Base-by-base conservation (phyloP, 2,888 invertebrate species). In the Listrodromus nycthemerus region DNA sequence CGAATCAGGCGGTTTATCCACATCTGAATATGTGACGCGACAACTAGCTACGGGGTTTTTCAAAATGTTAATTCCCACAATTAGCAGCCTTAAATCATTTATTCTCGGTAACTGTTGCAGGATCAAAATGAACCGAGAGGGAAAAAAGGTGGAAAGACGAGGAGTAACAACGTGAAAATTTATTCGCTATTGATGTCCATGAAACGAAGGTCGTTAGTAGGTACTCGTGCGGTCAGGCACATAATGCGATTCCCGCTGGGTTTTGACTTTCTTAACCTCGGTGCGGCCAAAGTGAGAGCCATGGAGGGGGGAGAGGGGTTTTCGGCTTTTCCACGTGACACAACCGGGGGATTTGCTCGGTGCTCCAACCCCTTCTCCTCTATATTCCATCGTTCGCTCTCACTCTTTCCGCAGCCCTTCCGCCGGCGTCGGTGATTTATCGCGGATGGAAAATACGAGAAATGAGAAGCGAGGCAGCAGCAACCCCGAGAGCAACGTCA, bases 371-470 rank as follows among this genome's bases (percentile, higher is more conserved):
- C 86, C 85, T 88, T 90, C 88, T 88, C 52, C 76, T 48, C 80
- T 75, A 79, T 76, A 69, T 67, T 83, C 84, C 74, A 80, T 84
- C 80, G 80, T 84, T 85, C 82, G 82, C 81, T 85, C 85, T 86
- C 86, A 83, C 82, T 85, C 77, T 82, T 87, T 86, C 87, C 87
- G 85, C 86, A 83, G 89, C 89, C 90, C 90, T 90, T 91, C 90
- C 91, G 91, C 91, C 90, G 89, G 88, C 88, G 86, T 85, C 82
- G 85, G 89, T 93, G 93, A 93, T 93, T 93, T 93, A 93, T 93
- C 85, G 90, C 91, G 90, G 87, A 92, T 90, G 91, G 92, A 93
- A 92, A 92, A 90, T 92, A 92, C 89, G 91, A 92, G 92, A 92
- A 92, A 92, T 91, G 92, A 93, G 92, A 92, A 90, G 91, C 91